Conservation (phyloP, 2,113 vertebrate genomes). For the Misgurnus anguillicaudatus region DNA sequence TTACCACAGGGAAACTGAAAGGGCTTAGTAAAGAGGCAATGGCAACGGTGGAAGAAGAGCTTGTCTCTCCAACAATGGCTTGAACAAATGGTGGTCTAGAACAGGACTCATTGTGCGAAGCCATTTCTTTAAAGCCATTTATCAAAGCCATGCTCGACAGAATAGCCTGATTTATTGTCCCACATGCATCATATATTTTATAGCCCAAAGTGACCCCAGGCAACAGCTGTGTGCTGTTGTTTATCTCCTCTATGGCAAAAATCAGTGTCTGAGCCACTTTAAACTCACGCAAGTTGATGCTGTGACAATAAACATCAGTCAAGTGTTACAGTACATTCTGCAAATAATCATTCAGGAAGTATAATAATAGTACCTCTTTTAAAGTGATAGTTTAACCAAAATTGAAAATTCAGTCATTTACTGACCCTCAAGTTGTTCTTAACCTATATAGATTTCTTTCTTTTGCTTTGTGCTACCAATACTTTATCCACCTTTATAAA, state of each 20-base stretch:
- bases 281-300: conserved; percentile 71
- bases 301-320: conserved; percentile 43
- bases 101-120: conserved; percentile 53
- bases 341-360: no score
- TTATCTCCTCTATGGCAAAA: conserved; percentile 77
- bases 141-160: conserved; percentile 69
- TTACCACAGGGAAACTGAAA: conserved; percentile 62
- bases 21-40: conserved; percentile 55
- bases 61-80: conserved; percentile 59
- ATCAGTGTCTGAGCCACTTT: conserved; percentile 74
- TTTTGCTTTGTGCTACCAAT: no score
- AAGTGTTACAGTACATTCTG: neutral
- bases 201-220: conserved; percentile 71
- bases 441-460: no score
- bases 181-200: conserved; percentile 74
- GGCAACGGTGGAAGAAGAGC: conserved; percentile 58
- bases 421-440: no score
- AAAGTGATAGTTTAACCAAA: no score
- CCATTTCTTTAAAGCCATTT: conserved; percentile 61
- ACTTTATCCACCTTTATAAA: no score
- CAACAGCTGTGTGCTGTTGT: conserved; percentile 65
- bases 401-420: no score
- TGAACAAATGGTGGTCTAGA: conserved; percentile 51
- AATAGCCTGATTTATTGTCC: conserved; percentile 57
- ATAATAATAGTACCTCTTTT: no score